A percentile compares a stretch with the other conserved stretches of the same genome.
Evolutionary conservation across 1,140 invertebrate species (phyloP).

Genomic region (Drosophila prosaltans): DNA sequence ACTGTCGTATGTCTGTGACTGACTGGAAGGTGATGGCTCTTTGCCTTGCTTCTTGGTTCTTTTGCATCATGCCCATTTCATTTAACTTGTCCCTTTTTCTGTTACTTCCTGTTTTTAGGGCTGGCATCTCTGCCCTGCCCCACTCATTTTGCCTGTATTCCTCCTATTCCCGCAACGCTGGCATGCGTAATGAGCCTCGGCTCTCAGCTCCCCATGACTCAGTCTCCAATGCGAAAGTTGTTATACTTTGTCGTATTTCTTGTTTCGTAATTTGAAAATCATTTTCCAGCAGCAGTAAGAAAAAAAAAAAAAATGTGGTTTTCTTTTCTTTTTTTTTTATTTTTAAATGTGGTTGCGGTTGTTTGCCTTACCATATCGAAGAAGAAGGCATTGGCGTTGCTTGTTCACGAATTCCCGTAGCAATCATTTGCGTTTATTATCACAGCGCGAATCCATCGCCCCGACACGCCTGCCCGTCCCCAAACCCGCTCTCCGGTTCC

Average conservation of each 20-base stretch:
- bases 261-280: slow-evolving; percentile 75
- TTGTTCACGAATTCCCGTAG: slow-evolving; percentile 69
- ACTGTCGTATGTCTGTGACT: slow-evolving; percentile 34
- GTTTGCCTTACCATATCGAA: slow-evolving; percentile 25
- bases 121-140: slow-evolving; percentile 1
- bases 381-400: slow-evolving; percentile 44
- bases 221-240: slow-evolving; percentile 16
- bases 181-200: slow-evolving; percentile 69
- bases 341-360: background rate
- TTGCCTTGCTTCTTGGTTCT: slow-evolving; percentile 8
- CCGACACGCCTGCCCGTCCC: background rate
- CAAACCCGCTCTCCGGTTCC: background rate
- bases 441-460: slow-evolving; percentile 45
- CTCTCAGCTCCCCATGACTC: slow-evolving; percentile 19
- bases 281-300: slow-evolving; percentile 55
- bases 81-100: slow-evolving; percentile 50
- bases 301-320: slow-evolving; percentile 11
- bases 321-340: slow-evolving; percentile 1
- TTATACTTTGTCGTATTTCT: slow-evolving; percentile 33
- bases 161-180: slow-evolving; percentile 73
- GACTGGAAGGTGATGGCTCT: slow-evolving; percentile 38
- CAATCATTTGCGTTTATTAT: slow-evolving; percentile 78
- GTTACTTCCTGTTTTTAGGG: slow-evolving; percentile 23
- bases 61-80: slow-evolving; percentile 40
- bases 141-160: slow-evolving; percentile 52